These are phyloP conservation scores for Drosophila hydei DNA, from an alignment of 1,140 invertebrate genomes.

Conservation along the genomic window DNA sequence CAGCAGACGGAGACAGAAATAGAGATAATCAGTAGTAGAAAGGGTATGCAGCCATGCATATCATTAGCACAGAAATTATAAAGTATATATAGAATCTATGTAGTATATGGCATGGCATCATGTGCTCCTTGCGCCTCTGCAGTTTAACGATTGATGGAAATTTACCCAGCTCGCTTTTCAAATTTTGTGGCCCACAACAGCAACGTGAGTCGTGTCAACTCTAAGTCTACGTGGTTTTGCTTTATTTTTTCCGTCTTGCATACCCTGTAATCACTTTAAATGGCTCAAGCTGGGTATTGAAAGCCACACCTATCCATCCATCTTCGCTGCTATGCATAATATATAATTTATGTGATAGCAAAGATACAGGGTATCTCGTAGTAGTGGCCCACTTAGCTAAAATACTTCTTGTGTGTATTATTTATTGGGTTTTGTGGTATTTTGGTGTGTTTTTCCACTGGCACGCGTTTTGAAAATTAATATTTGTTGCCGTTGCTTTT, in stretches of 20 bases:
- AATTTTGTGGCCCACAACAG: background rate
- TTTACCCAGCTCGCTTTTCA: background rate
- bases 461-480: conserved; percentile 80
- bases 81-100: background rate
- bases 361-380: background rate
- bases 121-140: background rate
- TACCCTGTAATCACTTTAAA: background rate
- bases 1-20: background rate
- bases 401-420: background rate
- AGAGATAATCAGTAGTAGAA: background rate
- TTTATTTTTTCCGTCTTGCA: background rate
- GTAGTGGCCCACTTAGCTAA: background rate
- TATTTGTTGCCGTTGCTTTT: conserved; percentile 59
- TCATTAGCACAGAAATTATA: conserved; percentile 16
- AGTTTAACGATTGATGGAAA: conserved; percentile 14
- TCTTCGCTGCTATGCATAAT: too few relatives aligned
- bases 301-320: too few relatives aligned
- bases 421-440: conserved; percentile 34
- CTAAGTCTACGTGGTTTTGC: background rate
- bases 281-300: background rate
- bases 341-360: background rate
- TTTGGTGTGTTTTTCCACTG: conserved; percentile 62
- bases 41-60: conserved; percentile 16
- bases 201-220: background rate
- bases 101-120: background rate